Evolutionary conservation across 1,140 invertebrate species (phyloP).

Genomic region (Lasioglossum albipes): DNA sequence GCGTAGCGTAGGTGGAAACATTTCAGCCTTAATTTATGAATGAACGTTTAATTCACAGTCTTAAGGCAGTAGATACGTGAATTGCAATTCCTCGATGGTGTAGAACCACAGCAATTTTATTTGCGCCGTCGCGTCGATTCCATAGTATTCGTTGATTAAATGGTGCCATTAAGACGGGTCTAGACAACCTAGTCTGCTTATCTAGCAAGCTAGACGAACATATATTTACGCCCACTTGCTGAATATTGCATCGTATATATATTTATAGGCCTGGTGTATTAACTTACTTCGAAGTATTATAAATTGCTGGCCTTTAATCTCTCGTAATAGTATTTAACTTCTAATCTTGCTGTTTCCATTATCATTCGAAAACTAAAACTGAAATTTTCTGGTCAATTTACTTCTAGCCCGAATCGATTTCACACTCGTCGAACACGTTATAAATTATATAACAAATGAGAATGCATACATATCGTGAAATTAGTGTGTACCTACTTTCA

Average conservation of each 20-base stretch:
- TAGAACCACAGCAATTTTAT: not conserved
- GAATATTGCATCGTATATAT: not conserved
- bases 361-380: not conserved
- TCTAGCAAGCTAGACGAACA: constrained; percentile 3
- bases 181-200: not conserved
- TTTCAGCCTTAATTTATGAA: not conserved
- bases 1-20: no score
- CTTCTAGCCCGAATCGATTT: not conserved
- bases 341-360: not conserved
- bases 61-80: not conserved
- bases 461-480: not conserved
- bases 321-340: not conserved
- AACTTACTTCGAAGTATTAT: not conserved
- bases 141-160: constrained; percentile 1
- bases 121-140: not conserved
- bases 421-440: not conserved
- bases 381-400: not conserved
- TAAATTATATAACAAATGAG: not conserved
- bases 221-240: constrained; percentile 22
- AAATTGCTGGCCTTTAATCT: not conserved
- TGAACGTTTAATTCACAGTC: not conserved
- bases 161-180: not conserved
- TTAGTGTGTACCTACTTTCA: not conserved
- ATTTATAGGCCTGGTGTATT: constrained; percentile 15
- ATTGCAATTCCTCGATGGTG: not conserved